Conservation (phyloP, 2,113 vertebrate species). For the Megaceryle torquata region DNA sequence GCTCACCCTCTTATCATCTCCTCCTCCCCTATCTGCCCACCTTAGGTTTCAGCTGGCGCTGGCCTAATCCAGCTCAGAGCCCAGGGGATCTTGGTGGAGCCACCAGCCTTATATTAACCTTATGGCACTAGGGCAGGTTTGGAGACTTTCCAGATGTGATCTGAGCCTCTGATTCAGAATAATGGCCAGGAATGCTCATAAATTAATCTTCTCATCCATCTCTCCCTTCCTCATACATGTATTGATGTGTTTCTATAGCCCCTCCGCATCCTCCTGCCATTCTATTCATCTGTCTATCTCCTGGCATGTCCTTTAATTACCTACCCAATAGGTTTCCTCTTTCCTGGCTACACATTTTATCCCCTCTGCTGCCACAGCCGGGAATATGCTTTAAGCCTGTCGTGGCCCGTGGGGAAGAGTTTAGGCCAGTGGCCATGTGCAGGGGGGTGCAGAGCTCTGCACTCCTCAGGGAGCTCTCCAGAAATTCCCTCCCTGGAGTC, state of each 20-base stretch:
- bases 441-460: accelerated
- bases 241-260: conserved; percentile 33
- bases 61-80: not conserved
- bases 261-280: not conserved
- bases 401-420: not conserved
- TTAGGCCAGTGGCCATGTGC: not conserved
- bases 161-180: conserved; percentile 9
- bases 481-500: not conserved
- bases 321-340: conserved; percentile 31
- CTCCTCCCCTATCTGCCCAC: not conserved
- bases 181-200: not conserved
- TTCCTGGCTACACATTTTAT: not conserved
- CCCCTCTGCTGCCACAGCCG: not conserved
- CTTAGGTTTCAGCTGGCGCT: not conserved
- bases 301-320: conserved; percentile 57
- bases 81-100: not conserved
- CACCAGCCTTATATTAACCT: conserved; percentile 14
- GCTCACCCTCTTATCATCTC: not conserved
- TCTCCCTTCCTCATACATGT: not conserved
- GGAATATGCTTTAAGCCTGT: not conserved
- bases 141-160: not conserved
- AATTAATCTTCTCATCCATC: not conserved
- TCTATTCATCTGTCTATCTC: conserved; percentile 16
- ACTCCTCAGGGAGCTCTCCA: not conserved
- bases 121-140: not conserved